Evolutionary conservation across 2,797 vertebrate genomes (phyloP).

Genomic region (Periparus ater): DNA sequence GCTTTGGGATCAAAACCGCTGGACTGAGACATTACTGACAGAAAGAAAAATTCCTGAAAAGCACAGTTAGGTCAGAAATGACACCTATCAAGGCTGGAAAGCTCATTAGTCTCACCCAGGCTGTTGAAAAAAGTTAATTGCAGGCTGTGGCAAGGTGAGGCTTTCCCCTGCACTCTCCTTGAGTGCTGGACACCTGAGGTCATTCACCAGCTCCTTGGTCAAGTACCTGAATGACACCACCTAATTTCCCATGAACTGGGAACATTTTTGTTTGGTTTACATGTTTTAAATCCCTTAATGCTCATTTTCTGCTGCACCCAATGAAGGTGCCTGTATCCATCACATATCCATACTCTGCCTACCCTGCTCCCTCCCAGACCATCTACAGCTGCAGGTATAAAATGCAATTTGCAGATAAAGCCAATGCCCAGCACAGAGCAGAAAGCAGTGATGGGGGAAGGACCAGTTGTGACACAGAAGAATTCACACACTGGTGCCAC

Average conservation of each 20-base stretch:
- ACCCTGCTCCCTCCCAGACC: not conserved
- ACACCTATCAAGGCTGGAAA: not conserved
- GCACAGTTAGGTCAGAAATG: not conserved
- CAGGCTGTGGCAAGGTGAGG: not conserved
- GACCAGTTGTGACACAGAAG: not conserved
- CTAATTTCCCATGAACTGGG: not conserved
- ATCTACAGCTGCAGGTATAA: not conserved
- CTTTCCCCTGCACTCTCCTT: not conserved
- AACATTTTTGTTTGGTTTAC: not conserved
- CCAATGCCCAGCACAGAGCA: not conserved
- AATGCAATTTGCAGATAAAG: not conserved
- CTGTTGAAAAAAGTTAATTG: not conserved
- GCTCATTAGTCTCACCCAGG: not conserved
- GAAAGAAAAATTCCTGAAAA: not conserved
- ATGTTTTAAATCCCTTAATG: not conserved
- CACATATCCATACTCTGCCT: not conserved
- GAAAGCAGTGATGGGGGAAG: not conserved
- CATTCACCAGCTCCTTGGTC: not conserved
- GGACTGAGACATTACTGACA: not conserved
- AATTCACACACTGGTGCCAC: not conserved
- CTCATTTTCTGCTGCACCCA: not conserved
- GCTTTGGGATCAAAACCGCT: not conserved
- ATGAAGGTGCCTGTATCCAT: fast-evolving
- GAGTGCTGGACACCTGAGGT: not conserved
- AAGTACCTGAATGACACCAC: not conserved